Conservation (phyloP, 2,888 invertebrate genomes). For the Teleiodes luculella region DNA sequence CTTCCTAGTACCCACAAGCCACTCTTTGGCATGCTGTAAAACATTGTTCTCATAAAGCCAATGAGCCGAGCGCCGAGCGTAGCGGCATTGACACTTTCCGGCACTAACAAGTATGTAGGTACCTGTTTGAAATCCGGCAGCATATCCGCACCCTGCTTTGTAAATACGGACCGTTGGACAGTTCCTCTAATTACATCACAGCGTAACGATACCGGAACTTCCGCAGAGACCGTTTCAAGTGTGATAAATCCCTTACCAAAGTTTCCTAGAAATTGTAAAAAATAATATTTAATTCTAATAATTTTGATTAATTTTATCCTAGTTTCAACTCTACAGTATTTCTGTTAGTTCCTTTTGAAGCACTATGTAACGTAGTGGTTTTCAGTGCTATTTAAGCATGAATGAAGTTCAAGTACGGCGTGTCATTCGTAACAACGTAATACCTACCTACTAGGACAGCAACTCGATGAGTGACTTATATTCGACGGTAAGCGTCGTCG, state of each 20-base stretch:
- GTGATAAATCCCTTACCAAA: background rate
- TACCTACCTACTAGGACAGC: constrained; percentile 24
- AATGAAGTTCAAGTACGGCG: constrained; percentile 23
- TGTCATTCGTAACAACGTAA: constrained; percentile 16
- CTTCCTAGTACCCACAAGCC: too few species aligned
- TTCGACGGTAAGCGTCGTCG: constrained; percentile 31
- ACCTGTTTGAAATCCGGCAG: constrained; percentile 16
- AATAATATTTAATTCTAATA: background rate
- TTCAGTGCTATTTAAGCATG: constrained; percentile 19
- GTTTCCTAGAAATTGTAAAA: background rate
- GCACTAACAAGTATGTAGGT: constrained; percentile 18
- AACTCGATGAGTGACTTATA: constrained; percentile 26
- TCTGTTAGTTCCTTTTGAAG: too few species aligned
- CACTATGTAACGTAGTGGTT: too few species aligned
- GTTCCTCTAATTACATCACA: constrained; percentile 7
- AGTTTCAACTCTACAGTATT: too few species aligned
- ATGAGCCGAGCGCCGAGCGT: constrained; percentile 27
- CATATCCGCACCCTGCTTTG: constrained; percentile 11
- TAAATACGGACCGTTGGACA: constrained; percentile 8
- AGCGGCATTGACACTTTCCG: constrained; percentile 41
- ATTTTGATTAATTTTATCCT: too few species aligned
- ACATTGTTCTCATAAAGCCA: constrained; percentile 30
- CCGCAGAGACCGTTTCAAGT: background rate
- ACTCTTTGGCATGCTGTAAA: background rate
- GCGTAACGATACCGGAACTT: constrained; percentile 1